A percentile compares a stretch with the other conserved stretches of the same genome.
These are phyloP conservation scores for Atrina japonica DNA, from an alignment of 2,888 invertebrate species.

Conservation along the genomic window DNA sequence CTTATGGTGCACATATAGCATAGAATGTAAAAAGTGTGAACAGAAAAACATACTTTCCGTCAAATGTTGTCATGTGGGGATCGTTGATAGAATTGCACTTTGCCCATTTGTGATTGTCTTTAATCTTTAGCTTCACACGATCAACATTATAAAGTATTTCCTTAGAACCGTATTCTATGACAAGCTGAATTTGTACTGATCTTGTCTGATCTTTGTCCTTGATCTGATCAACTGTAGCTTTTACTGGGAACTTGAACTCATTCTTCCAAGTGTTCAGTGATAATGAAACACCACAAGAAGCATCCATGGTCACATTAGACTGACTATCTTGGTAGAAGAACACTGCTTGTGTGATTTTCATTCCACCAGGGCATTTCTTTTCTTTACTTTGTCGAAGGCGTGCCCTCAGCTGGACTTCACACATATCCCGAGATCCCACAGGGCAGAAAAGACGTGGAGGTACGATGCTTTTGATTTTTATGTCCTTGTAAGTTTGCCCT, in stretches of 20 bases:
- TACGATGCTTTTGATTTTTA: conserved; percentile 21
- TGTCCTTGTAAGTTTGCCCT: no score
- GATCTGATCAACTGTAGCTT: conserved; percentile 62
- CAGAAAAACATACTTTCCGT: conserved; percentile 52
- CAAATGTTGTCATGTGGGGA: conserved; percentile 69
- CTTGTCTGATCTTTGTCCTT: conserved; percentile 58
- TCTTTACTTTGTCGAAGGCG: conserved; percentile 49
- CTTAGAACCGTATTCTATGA: conserved; percentile 31
- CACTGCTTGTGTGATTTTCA: conserved; percentile 53
- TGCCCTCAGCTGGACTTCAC: conserved; percentile 47
- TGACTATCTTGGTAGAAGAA: conserved; percentile 23
- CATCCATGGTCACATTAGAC: conserved; percentile 3
- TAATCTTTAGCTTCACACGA: conserved; percentile 54
- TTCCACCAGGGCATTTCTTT: conserved; percentile 51
- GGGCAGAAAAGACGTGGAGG: conserved; percentile 58
- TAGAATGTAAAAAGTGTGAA: conserved; percentile 2
- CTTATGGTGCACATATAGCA: no score
- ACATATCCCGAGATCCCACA: conserved; percentile 40
- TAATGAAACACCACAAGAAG: conserved; percentile 54
- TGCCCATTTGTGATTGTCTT: conserved; percentile 59
- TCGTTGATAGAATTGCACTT: conserved; percentile 68
- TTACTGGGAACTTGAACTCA: conserved; percentile 53
- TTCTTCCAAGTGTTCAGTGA: conserved; percentile 55
- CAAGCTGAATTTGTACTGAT: conserved; percentile 41
- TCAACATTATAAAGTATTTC: conserved; percentile 19